These are phyloP conservation scores for Rhagoletis pomonella DNA, from an alignment of 1,140 invertebrate species.

Conservation along the genomic window DNA sequence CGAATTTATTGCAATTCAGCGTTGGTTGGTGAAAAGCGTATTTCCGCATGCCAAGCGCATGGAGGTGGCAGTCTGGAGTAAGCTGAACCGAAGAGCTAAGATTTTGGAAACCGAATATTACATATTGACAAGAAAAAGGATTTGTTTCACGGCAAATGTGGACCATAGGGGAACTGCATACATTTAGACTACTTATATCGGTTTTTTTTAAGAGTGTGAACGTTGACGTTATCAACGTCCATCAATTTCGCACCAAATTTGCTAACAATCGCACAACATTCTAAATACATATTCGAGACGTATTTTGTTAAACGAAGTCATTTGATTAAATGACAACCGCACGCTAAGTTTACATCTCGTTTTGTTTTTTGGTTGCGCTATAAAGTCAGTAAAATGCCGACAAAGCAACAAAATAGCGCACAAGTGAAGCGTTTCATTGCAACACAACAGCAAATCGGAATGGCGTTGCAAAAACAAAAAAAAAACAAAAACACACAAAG, in stretches of 20 bases:
- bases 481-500: neutral
- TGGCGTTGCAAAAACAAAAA: neutral
- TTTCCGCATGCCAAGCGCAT: neutral
- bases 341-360: too few relatives aligned
- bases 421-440: conserved; percentile 42
- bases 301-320: neutral
- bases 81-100: neutral
- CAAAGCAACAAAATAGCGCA: neutral
- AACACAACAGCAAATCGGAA: neutral
- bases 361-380: neutral
- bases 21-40: neutral
- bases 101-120: too few relatives aligned
- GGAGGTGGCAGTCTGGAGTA: neutral
- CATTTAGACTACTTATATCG: neutral
- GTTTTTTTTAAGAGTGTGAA: neutral
- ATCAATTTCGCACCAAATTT: neutral
- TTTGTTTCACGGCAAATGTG: neutral
- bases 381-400: neutral
- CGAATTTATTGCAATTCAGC: conserved; percentile 37
- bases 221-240: neutral
- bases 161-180: neutral
- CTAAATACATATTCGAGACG: neutral
- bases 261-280: neutral
- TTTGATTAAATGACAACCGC: neutral
- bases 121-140: too few relatives aligned